Evolutionary conservation across 2,888 invertebrate genomes (phyloP).

Genomic region (Thecophora atra): DNA sequence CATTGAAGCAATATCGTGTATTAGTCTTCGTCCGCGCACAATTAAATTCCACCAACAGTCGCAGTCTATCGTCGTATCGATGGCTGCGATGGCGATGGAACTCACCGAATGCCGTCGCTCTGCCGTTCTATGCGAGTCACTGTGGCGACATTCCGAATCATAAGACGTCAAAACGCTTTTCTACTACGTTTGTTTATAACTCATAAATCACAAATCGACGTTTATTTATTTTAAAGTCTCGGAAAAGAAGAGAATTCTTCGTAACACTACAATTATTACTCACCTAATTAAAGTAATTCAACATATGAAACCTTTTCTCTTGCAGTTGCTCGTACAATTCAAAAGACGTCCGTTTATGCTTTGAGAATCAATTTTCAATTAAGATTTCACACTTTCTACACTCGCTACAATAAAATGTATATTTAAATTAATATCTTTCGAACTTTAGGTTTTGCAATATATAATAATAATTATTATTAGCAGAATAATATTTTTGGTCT

Average conservation of each 20-base stretch:
- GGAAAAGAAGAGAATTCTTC: slow-evolving; percentile 18
- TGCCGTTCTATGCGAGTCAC: slow-evolving; percentile 26
- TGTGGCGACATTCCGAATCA: slow-evolving; percentile 24
- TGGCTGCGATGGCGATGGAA: slow-evolving; percentile 2
- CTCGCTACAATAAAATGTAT: too few relatives aligned
- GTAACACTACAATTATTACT: too few relatives aligned
- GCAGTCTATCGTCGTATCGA: background rate
- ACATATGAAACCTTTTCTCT: too few relatives aligned
- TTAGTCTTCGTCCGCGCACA: slow-evolving; percentile 2
- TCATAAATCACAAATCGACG: slow-evolving; percentile 29
- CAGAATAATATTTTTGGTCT: too few relatives aligned
- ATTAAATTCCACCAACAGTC: background rate
- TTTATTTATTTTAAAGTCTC: slow-evolving; percentile 17
- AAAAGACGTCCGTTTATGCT: too few relatives aligned
- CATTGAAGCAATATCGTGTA: slow-evolving; percentile 46
- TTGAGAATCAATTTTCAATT: too few relatives aligned
- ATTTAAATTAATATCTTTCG: too few relatives aligned
- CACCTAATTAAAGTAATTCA: too few relatives aligned
- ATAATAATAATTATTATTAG: too few relatives aligned
- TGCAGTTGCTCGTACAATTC: too few relatives aligned
- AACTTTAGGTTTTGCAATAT: too few relatives aligned
- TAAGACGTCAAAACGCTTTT: background rate
- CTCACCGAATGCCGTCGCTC: background rate
- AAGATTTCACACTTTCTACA: too few relatives aligned
- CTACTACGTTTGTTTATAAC: background rate